Evolutionary conservation across 2,113 vertebrate species (phyloP).

Genomic region (Leucosticte australis): DNA sequence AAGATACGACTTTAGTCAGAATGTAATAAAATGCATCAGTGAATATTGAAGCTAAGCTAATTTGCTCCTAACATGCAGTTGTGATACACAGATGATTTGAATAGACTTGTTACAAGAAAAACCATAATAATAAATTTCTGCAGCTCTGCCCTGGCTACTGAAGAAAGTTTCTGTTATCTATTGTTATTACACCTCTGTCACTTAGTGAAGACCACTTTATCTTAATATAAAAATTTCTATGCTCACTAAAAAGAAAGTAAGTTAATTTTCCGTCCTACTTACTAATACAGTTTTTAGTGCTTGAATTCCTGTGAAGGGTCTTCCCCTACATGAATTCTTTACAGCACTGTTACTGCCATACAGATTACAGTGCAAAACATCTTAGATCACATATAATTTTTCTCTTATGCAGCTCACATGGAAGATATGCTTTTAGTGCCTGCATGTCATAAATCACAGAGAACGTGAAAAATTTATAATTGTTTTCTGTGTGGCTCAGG

Average conservation of each 20-base stretch:
- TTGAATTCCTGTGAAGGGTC: neutral
- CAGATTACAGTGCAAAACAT: neutral
- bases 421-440: neutral
- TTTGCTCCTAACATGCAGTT: neutral
- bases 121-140: neutral
- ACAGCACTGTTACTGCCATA: neutral
- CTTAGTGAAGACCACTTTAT: neutral
- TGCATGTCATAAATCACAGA: neutral
- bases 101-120: neutral
- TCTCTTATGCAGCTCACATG: neutral
- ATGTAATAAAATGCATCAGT: constrained; percentile 2
- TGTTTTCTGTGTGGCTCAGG: neutral
- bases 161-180: neutral
- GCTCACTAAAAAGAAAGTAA: neutral
- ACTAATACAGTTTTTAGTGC: neutral
- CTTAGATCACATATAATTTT: neutral
- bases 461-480: neutral
- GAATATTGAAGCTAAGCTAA: neutral
- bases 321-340: neutral
- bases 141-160: neutral
- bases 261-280: neutral
- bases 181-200: neutral
- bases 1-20: neutral
- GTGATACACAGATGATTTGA: neutral
- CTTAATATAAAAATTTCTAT: neutral